Percentiles rank a stretch among this genome's conserved stretches.
Evolutionary conservation across 2,888 invertebrate species (phyloP).

Genomic region (Dorcus parallelipipedus): DNA sequence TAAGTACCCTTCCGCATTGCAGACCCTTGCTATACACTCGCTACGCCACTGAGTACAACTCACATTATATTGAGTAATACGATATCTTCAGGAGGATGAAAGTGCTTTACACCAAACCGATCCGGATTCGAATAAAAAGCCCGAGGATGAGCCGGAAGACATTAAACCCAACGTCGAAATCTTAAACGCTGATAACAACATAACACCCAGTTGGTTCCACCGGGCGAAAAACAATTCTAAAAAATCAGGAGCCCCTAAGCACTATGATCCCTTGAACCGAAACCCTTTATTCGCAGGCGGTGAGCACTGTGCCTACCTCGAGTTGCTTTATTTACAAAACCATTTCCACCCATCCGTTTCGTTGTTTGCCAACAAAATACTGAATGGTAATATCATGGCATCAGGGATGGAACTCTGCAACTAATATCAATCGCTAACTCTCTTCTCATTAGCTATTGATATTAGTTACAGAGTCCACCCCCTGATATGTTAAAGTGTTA

Average conservation of each 20-base stretch:
- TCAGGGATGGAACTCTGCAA: too few relatives aligned
- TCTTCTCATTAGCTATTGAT: too few relatives aligned
- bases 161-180: constrained; percentile 34
- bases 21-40: not conserved
- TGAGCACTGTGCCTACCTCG: constrained; percentile 65
- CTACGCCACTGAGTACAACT: not conserved
- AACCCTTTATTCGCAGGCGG: constrained; percentile 87
- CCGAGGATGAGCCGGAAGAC: constrained; percentile 27
- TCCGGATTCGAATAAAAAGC: not conserved
- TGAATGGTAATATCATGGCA: constrained; percentile 55
- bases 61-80: not conserved
- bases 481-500: too few relatives aligned
- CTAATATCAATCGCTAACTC: too few relatives aligned
- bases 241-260: constrained; percentile 23
- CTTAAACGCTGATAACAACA: constrained; percentile 24
- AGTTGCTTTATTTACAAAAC: constrained; percentile 62
- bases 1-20: too few relatives aligned
- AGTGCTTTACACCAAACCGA: not conserved
- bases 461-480: too few relatives aligned
- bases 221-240: constrained; percentile 27
- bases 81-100: constrained; percentile 11
- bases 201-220: constrained; percentile 38
- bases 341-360: constrained; percentile 93
- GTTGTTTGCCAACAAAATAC: constrained; percentile 78
- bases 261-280: constrained; percentile 68